Evolutionary conservation across 92 coral and sea anemone species (phyloP).

Genomic region (Nematostella vectensis): DNA sequence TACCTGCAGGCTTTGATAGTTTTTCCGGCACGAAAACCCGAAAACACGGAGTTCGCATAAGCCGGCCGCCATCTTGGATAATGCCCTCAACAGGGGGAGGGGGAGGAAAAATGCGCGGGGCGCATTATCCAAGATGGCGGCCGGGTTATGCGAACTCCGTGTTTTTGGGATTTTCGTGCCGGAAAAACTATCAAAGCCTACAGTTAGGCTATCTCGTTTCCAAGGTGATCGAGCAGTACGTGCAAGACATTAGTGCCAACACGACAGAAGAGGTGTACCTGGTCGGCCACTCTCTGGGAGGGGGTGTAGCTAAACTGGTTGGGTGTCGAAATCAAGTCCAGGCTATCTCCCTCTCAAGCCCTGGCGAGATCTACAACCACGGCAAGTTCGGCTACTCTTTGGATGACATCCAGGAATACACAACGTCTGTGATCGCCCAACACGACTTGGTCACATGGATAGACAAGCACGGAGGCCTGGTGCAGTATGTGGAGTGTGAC

Average conservation of each 20-base stretch:
- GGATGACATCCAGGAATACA: conserved; percentile 41
- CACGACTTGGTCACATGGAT: conserved; percentile 64
- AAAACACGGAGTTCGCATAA: too few species aligned
- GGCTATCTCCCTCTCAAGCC: conserved; percentile 45
- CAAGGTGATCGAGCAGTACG: conserved; percentile 36
- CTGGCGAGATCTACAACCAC: conserved; percentile 53
- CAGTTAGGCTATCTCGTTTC: too few species aligned
- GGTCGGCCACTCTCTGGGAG: conserved; percentile 61
- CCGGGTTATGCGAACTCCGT: too few species aligned
- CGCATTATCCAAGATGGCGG: too few species aligned
- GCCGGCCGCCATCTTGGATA: too few species aligned
- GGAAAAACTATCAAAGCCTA: too few species aligned
- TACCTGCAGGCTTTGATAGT: too few species aligned
- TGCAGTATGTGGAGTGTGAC: conserved; percentile 49
- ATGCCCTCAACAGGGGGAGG: too few species aligned
- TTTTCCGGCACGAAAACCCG: too few species aligned
- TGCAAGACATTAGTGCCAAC: conserved; percentile 9
- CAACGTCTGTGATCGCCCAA: conserved; percentile 50
- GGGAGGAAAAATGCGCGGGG: too few species aligned
- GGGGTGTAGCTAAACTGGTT: conserved; percentile 62
- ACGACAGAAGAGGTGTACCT: conserved; percentile 22
- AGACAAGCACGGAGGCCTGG: conserved; percentile 57
- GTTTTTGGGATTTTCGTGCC: too few species aligned
- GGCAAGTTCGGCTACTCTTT: conserved; percentile 40
- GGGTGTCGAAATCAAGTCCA: conserved; percentile 45